A percentile compares a stretch with the other conserved stretches of the same genome.
These are phyloP conservation scores for Nematostella vectensis DNA, from an alignment of 92 coral and sea anemone species.

Conservation along the genomic window DNA sequence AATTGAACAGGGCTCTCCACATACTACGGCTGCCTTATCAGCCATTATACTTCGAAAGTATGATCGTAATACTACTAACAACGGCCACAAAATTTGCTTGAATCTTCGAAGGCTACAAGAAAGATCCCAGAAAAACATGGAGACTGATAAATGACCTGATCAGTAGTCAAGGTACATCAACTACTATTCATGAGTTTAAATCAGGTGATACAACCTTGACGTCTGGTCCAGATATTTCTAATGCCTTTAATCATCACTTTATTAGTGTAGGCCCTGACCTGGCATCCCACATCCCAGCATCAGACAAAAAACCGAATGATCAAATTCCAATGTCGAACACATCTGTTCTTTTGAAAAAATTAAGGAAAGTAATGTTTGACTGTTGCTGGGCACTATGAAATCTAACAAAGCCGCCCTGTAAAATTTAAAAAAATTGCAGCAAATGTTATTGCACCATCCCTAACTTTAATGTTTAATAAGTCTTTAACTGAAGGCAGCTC, in stretches of 20 bases:
- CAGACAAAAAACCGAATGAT: slow-evolving; percentile 12
- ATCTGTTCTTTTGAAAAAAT: slow-evolving; percentile 8
- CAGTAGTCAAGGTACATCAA: slow-evolving; percentile 22
- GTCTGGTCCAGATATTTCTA: slow-evolving; percentile 13
- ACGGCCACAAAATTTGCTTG: slow-evolving; percentile 9
- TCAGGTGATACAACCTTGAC: slow-evolving; percentile 3
- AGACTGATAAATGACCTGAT: slow-evolving; percentile 46
- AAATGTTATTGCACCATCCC: slow-evolving; percentile 18
- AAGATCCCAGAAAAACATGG: slow-evolving; percentile 39
- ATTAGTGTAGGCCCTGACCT: slow-evolving; percentile 22
- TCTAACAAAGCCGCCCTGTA: slow-evolving; percentile 15
- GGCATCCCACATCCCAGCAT: slow-evolving; percentile 25
- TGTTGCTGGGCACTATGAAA: background rate
- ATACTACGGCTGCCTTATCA: background rate
- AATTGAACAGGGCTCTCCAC: slow-evolving; percentile 3
- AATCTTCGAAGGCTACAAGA: slow-evolving; percentile 3
- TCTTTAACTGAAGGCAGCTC: slow-evolving; percentile 21
- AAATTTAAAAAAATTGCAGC: slow-evolving; percentile 16
- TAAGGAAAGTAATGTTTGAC: background rate
- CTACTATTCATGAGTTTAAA: slow-evolving; percentile 17
- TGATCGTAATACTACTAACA: background rate
- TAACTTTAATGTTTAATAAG: slow-evolving; percentile 18
- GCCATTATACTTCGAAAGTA: background rate
- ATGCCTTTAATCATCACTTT: slow-evolving; percentile 33
- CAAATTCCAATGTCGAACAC: slow-evolving; percentile 6